Percentiles rank a stretch among this genome's conserved stretches.
Evolutionary conservation across 2,113 vertebrate species (phyloP).

Genomic region (Stegostoma tigrinum): DNA sequence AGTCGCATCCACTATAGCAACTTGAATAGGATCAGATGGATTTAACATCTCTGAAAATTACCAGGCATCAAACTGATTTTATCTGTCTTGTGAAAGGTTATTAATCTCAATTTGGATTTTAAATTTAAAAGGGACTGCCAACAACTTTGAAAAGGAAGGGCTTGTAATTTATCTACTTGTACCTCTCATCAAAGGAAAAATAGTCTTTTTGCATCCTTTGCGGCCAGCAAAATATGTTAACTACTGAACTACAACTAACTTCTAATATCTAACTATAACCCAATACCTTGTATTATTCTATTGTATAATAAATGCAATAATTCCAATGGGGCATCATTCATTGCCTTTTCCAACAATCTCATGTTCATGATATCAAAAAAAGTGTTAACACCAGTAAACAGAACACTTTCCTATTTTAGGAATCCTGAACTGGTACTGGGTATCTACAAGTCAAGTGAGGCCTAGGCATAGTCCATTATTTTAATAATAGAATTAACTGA

Average conservation of each 20-base stretch:
- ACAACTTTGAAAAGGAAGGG: background rate
- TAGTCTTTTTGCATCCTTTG: no score
- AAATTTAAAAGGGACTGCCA: background rate
- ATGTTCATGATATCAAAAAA: background rate
- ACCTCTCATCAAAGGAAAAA: background rate
- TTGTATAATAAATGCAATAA: background rate
- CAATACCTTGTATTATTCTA: background rate
- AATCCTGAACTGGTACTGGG: no score
- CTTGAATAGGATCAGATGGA: background rate
- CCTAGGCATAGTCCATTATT: background rate
- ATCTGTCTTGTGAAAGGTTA: background rate
- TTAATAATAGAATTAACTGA: background rate
- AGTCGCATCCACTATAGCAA: background rate
- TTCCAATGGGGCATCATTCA: background rate
- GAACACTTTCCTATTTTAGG: background rate
- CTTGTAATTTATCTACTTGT: background rate
- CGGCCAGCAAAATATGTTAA: background rate
- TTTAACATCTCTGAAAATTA: background rate
- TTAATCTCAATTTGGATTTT: background rate
- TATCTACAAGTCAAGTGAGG: no score
- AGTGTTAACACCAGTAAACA: background rate
- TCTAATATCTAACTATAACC: background rate
- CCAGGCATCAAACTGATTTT: background rate
- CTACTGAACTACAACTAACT: background rate
- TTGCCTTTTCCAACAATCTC: background rate